Evolutionary conservation across 2,888 invertebrate genomes (phyloP).

Genomic region (Drosophila mimica): DNA sequence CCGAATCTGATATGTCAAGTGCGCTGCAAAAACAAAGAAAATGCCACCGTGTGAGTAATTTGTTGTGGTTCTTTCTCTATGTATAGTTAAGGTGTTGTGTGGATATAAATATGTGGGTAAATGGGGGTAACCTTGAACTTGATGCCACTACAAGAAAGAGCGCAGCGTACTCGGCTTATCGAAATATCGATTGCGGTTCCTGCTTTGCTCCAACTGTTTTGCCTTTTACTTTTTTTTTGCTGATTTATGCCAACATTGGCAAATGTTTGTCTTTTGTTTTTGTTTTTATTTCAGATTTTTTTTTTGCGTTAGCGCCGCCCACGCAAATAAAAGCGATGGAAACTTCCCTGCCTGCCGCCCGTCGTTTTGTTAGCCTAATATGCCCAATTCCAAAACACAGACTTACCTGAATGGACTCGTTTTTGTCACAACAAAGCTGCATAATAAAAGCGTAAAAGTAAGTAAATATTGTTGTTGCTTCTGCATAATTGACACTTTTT

Average conservation of each 20-base stretch:
- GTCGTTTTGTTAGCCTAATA: conserved; percentile 5
- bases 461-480: conserved; percentile 38
- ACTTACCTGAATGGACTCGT: conserved; percentile 48
- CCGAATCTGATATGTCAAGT: conserved; percentile 38
- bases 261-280: conserved; percentile 7
- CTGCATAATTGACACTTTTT: conserved; percentile 44
- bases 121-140: conserved; percentile 72
- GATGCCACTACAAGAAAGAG: conserved; percentile 28
- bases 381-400: neutral
- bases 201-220: neutral
- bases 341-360: conserved; percentile 21
- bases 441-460: conserved; percentile 25
- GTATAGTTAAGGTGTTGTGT: neutral
- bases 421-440: conserved; percentile 27
- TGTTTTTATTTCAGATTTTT: conserved; percentile 4
- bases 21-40: conserved; percentile 36
- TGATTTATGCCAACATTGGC: conserved; percentile 10
- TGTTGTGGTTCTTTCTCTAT: conserved; percentile 8
- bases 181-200: conserved; percentile 47
- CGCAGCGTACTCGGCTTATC: conserved; percentile 19
- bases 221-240: neutral
- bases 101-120: neutral
- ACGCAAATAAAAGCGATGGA: conserved; percentile 23
- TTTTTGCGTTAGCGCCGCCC: conserved; percentile 14
- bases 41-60: conserved; percentile 25